Percentiles rank a stretch among this genome's conserved stretches.
These are phyloP conservation scores for Pseudolaguvia tuberculata DNA, from an alignment of 2,113 vertebrate species.

Conservation along the genomic window DNA sequence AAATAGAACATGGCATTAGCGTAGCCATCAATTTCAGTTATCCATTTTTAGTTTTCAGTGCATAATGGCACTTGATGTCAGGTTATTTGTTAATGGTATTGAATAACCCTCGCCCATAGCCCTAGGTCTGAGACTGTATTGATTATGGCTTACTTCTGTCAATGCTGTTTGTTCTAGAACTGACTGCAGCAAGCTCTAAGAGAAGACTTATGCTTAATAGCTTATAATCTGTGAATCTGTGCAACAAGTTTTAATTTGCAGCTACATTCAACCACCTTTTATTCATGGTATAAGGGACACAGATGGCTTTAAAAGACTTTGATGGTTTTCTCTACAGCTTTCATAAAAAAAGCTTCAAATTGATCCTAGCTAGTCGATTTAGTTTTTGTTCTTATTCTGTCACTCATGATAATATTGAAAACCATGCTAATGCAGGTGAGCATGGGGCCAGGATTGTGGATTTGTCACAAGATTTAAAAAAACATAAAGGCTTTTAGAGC, in stretches of 20 bases:
- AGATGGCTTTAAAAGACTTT: slow-evolving; percentile 52
- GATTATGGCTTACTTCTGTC: slow-evolving; percentile 47
- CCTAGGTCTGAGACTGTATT: slow-evolving; percentile 33
- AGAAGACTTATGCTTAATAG: slow-evolving; percentile 30
- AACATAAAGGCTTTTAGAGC: slow-evolving; percentile 58
- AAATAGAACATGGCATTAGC: slow-evolving; percentile 22
- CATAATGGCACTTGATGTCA: slow-evolving; percentile 35
- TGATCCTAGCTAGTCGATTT: slow-evolving; percentile 60
- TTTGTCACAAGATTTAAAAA: slow-evolving; percentile 2
- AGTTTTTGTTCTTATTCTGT: slow-evolving; percentile 62
- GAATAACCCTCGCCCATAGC: slow-evolving; percentile 36
- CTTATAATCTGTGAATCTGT: slow-evolving; percentile 29
- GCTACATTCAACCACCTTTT: slow-evolving; percentile 37
- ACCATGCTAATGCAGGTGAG: slow-evolving; percentile 55
- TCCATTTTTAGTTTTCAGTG: slow-evolving; percentile 31
- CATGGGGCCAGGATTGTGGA: slow-evolving; percentile 50
- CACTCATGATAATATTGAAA: slow-evolving; percentile 56
- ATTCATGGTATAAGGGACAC: slow-evolving; percentile 54
- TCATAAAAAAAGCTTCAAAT: slow-evolving; percentile 59
- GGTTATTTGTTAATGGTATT: slow-evolving; percentile 43
- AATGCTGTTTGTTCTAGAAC: slow-evolving; percentile 33
- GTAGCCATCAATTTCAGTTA: slow-evolving; percentile 23
- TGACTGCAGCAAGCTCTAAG: slow-evolving; percentile 26
- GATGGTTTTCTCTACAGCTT: slow-evolving; percentile 51
- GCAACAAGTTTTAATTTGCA: slow-evolving; percentile 44